Conservation (phyloP, 2,888 invertebrate genomes). For the Xestobium rufovillosum region DNA sequence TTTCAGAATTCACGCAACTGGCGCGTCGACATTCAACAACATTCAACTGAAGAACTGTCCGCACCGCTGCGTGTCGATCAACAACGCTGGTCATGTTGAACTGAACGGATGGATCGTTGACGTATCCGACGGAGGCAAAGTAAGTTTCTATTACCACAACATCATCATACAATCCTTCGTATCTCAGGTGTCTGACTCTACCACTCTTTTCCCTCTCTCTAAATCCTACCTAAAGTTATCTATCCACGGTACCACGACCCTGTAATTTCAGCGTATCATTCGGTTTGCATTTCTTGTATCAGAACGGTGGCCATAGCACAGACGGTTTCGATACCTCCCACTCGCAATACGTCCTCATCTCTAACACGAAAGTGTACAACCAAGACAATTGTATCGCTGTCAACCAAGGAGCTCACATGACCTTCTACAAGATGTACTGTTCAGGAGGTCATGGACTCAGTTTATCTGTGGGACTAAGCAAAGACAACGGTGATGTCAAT, state of each 20-base stretch:
- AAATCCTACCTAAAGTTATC: too few species aligned
- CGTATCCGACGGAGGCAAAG: constrained; percentile 18
- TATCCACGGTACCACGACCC: too few species aligned
- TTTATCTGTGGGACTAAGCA: constrained; percentile 17
- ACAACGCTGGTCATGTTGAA: constrained; percentile 17
- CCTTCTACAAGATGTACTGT: constrained; percentile 16
- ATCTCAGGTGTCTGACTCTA: too few species aligned
- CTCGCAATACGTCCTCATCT: constrained; percentile 12
- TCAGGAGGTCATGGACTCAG: constrained; percentile 18
- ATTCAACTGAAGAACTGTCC: constrained; percentile 23
- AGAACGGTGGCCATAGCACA: constrained; percentile 19
- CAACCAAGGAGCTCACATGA: constrained; percentile 16
- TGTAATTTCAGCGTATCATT: too few species aligned
- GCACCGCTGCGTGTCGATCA: constrained; percentile 21
- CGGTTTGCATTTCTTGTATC: constrained; percentile 8
- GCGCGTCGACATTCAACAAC: constrained; percentile 19
- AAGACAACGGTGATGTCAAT: constrained; percentile 10
- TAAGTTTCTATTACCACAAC: too few species aligned
- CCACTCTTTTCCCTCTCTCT: too few species aligned
- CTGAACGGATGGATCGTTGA: constrained; percentile 19
- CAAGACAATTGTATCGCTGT: constrained; percentile 18
- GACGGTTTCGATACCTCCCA: constrained; percentile 15
- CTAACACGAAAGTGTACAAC: constrained; percentile 14
- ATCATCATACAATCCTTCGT: too few species aligned
- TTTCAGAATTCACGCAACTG: constrained; percentile 20